Evolutionary conservation across 2,113 vertebrate genomes (phyloP).

Genomic region (Oreochromis tanganicae): DNA sequence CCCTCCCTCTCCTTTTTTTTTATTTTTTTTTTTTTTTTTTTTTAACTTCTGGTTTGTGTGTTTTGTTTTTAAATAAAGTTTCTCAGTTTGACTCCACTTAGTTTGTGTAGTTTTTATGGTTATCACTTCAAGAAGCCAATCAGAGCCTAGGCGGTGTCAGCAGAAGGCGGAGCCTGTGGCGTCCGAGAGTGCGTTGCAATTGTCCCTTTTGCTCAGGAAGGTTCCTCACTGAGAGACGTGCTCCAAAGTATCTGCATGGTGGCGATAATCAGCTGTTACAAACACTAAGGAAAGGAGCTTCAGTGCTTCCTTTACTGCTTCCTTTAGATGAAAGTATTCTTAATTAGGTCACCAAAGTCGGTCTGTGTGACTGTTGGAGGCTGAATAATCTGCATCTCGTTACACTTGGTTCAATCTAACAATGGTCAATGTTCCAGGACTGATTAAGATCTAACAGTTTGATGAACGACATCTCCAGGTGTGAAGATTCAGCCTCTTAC

Average conservation of each 20-base stretch:
- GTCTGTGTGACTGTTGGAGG: background rate
- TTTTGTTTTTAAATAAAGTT: slow-evolving; percentile 28
- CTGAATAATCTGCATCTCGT: background rate
- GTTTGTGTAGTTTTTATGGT: background rate
- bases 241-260: background rate
- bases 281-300: background rate
- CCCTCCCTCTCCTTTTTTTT: too few species aligned
- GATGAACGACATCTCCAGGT: background rate
- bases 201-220: background rate
- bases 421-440: background rate
- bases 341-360: background rate
- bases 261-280: background rate
- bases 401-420: background rate
- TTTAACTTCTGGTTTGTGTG: background rate
- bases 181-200: background rate
- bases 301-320: background rate
- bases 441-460: background rate
- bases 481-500: background rate
- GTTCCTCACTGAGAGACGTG: background rate
- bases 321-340: background rate
- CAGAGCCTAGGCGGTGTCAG: accelerated
- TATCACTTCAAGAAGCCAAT: background rate
- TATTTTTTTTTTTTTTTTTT: background rate
- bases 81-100: background rate
- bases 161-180: background rate